Evolutionary conservation across 92 coral and sea anemone species (phyloP).

Genomic region (Anthopleura xanthogrammica): DNA sequence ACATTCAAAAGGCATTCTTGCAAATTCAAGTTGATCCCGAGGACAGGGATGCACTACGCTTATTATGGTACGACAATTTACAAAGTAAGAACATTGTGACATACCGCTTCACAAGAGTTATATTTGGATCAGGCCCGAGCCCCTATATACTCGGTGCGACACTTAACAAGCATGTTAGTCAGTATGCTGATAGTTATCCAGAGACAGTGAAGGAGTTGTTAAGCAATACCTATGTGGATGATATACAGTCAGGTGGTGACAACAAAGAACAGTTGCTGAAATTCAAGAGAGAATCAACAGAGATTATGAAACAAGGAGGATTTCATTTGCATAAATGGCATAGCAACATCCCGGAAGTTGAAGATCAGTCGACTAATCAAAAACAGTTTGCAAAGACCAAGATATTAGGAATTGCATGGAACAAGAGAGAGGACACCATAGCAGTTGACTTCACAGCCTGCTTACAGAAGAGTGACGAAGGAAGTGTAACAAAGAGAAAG

Average conservation of each 20-base stretch:
- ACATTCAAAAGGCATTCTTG: constrained; percentile 44
- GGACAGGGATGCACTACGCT: constrained; percentile 52
- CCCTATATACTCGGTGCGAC: too few species aligned
- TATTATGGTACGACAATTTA: constrained; percentile 29
- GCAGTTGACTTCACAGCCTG: constrained; percentile 30
- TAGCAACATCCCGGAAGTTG: constrained; percentile 47
- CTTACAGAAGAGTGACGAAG: background rate
- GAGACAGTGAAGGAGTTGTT: constrained; percentile 42
- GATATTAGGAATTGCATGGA: constrained; percentile 68
- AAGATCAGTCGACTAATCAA: constrained; percentile 30
- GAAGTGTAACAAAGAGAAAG: constrained; percentile 49
- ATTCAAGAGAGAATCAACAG: constrained; percentile 60
- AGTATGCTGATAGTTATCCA: too few species aligned
- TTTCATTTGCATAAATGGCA: constrained; percentile 69
- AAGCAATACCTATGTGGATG: constrained; percentile 66
- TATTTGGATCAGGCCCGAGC: constrained; percentile 55
- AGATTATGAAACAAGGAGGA: constrained; percentile 45
- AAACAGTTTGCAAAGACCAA: constrained; percentile 35
- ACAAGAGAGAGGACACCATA: constrained; percentile 40
- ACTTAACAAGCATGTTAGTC: too few species aligned
- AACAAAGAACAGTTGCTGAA: constrained; percentile 24
- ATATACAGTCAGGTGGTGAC: constrained; percentile 62
- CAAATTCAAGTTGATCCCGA: constrained; percentile 51
- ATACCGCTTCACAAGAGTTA: constrained; percentile 63
- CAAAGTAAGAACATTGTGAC: constrained; percentile 11